Evolutionary conservation across 2,888 invertebrate genomes (phyloP).

Genomic region (Cantharis rustica): DNA sequence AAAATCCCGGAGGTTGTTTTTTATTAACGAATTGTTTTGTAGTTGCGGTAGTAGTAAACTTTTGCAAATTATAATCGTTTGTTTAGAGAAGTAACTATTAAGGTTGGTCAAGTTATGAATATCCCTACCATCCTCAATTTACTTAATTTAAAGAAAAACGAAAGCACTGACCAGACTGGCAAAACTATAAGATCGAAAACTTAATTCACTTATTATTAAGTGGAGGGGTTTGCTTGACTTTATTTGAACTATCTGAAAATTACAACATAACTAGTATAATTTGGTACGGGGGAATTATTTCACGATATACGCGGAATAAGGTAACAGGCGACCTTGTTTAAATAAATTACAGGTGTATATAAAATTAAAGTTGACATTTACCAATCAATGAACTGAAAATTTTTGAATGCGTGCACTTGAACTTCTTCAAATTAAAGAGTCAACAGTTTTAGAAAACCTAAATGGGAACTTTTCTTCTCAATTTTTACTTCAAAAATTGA

Average conservation of each 20-base stretch:
- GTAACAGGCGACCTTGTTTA: not conserved
- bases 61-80: slow-evolving; percentile 17
- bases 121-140: slow-evolving; percentile 12
- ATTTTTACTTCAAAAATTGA: too few species aligned
- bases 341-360: not conserved
- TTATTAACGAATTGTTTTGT: not conserved
- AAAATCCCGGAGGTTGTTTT: too few species aligned
- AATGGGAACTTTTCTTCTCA: too few species aligned
- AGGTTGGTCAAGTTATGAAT: slow-evolving; percentile 12
- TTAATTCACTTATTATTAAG: not conserved
- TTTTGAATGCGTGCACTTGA: not conserved
- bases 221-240: not conserved
- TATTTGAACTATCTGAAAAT: slow-evolving; percentile 1
- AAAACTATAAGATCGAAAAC: not conserved
- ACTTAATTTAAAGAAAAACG: slow-evolving; percentile 15
- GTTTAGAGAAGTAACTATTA: not conserved
- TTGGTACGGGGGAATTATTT: not conserved
- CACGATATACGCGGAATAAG: not conserved
- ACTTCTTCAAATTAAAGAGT: not conserved
- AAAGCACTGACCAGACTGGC: not conserved
- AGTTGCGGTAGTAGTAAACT: slow-evolving; percentile 11
- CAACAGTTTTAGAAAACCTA: too few species aligned
- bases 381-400: not conserved
- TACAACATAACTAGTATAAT: not conserved
- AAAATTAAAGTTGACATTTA: not conserved